phyloP scores from a whole-genome alignment of 2,888 invertebrate genomes.

The Polydrusus tereticollis region DNA sequence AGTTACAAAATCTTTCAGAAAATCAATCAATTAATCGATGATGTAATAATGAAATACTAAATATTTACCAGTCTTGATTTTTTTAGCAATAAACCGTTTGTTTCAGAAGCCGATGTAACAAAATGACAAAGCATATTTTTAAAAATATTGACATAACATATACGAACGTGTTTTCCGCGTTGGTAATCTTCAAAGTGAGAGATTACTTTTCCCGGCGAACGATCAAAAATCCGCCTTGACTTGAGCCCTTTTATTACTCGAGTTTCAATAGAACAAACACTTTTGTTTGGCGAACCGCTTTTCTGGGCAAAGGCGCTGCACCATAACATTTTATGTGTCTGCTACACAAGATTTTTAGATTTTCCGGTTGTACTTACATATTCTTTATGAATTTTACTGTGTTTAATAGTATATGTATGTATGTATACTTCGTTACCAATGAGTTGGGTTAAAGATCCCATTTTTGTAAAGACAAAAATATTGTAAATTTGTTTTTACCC shows the following conservation, averaged over 20 bases:
- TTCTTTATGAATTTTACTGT: no score
- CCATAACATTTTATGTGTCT: conserved; percentile 27
- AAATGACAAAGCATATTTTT: neutral
- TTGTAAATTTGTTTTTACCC: no score
- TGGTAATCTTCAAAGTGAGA: conserved; percentile 31
- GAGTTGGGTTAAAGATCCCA: no score
- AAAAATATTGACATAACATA: conserved; percentile 9
- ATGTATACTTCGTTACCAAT: no score
- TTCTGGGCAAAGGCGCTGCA: conserved; percentile 1
- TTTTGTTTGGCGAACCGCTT: conserved; percentile 29
- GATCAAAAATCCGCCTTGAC: conserved; percentile 29
- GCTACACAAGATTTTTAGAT: conserved; percentile 8
- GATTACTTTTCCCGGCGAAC: conserved; percentile 26
- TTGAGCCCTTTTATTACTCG: conserved; percentile 27
- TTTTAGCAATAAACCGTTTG: no score
- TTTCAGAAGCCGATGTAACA: neutral
- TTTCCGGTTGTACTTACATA: neutral
- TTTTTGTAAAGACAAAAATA: no score
- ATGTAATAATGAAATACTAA: no score
- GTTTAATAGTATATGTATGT: no score
- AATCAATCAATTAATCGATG: no score
- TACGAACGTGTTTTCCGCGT: conserved; percentile 9
- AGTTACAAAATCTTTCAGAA: no score
- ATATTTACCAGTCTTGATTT: no score
- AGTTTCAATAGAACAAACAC: conserved; percentile 41